These are phyloP conservation scores for Pristiophorus japonicus DNA, from an alignment of 2,113 vertebrate genomes.

Conservation along the genomic window DNA sequence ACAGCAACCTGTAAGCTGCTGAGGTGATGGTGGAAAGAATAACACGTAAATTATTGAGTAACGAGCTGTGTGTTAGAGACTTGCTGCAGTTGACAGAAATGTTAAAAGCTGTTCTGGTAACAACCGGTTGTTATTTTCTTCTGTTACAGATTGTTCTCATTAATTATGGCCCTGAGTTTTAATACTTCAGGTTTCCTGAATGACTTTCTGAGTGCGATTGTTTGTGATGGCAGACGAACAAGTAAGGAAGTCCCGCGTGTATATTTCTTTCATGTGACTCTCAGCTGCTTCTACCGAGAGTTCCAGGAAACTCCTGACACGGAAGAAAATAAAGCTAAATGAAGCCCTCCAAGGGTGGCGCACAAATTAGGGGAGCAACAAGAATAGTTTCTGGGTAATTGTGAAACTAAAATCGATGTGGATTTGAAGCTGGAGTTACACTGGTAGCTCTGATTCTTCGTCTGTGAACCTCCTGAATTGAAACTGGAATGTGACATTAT, in stretches of 20 bases:
- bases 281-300: background rate
- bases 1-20: background rate
- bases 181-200: background rate
- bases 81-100: background rate
- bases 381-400: background rate
- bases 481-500: background rate
- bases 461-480: background rate
- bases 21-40: background rate
- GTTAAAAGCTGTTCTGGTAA: background rate
- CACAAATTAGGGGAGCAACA: background rate
- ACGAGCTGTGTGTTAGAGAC: background rate
- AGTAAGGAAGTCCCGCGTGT: background rate
- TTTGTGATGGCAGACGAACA: background rate
- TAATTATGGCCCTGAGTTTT: background rate
- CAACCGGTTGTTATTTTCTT: background rate
- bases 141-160: background rate
- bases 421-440: background rate
- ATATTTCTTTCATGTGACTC: background rate
- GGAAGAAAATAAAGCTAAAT: background rate
- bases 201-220: background rate
- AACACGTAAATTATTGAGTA: background rate
- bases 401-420: background rate
- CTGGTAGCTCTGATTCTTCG: background rate
- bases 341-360: background rate
- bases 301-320: constrained; percentile 11